phyloP scores from a whole-genome alignment of 1,140 invertebrate genomes.

The Leptinotarsa lineolata region DNA sequence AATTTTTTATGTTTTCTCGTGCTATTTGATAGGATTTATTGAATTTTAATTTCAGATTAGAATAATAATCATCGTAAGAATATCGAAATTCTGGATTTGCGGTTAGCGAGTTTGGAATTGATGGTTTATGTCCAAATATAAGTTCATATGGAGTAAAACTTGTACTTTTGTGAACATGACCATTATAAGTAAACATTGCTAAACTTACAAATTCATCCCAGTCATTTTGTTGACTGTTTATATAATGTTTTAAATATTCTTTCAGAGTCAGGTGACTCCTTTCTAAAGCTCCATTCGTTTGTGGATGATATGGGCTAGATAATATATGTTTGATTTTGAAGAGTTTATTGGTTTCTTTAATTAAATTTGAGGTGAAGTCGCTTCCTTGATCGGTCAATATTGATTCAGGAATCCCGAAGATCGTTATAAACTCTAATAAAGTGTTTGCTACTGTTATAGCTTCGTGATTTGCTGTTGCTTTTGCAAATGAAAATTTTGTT shows the following conservation, averaged over 20 bases:
- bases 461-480: conserved; percentile 1
- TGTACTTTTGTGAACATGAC: conserved; percentile 50
- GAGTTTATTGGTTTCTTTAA: conserved; percentile 41
- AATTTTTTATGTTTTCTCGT: conserved; percentile 42
- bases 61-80: conserved; percentile 49
- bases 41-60: conserved; percentile 47
- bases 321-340: conserved; percentile 47
- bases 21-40: conserved; percentile 42
- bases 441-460: conserved; percentile 16
- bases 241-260: conserved; percentile 31
- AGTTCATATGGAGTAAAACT: conserved; percentile 55
- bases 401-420: conserved; percentile 40
- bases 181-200: conserved; percentile 55
- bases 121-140: conserved; percentile 11
- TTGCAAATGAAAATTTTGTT: not conserved
- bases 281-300: conserved; percentile 40
- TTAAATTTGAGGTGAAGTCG: conserved; percentile 44
- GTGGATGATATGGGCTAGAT: conserved; percentile 45
- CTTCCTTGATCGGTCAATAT: conserved; percentile 48
- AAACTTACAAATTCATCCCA: conserved; percentile 50
- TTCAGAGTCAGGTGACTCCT: conserved; percentile 36
- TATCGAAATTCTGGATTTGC: conserved; percentile 39
- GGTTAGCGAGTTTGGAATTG: conserved; percentile 40
- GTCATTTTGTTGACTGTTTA: conserved; percentile 30
- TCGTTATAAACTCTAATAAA: not conserved